Percentiles rank a stretch among this genome's conserved stretches.
Evolutionary conservation across 2,797 vertebrate species (phyloP).

Genomic region (Tamandua tetradactyla): DNA sequence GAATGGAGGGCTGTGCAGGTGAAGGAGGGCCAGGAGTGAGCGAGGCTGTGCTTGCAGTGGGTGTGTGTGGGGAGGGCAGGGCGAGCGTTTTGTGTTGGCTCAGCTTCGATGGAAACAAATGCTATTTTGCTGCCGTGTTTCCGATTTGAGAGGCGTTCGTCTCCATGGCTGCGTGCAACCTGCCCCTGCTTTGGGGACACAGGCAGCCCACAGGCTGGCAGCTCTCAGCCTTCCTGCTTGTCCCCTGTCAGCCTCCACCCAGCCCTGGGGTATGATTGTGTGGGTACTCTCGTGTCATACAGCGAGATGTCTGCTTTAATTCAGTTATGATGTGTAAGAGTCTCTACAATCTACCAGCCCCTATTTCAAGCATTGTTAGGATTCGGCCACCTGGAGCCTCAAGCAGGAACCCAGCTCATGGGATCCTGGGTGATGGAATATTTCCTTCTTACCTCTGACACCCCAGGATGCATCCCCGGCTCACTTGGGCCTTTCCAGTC

Average conservation of each 20-base stretch:
- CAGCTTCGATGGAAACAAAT: background rate
- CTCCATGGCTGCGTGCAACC: constrained; percentile 2
- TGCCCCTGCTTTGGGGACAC: background rate
- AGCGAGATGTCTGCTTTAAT: background rate
- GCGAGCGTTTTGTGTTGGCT: background rate
- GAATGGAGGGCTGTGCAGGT: constrained; percentile 7
- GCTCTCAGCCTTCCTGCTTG: background rate
- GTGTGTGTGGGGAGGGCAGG: background rate
- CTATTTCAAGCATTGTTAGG: background rate
- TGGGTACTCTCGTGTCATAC: background rate
- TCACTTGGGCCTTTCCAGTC: background rate
- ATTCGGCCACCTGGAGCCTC: background rate
- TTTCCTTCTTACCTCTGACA: background rate
- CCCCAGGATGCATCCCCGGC: rapidly evolving
- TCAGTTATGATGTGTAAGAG: background rate
- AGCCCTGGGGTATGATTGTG: background rate
- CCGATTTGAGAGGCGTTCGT: background rate
- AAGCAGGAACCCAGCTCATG: background rate
- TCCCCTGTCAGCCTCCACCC: background rate
- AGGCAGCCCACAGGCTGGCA: background rate
- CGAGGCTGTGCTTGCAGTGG: background rate
- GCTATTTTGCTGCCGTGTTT: background rate
- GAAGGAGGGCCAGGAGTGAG: background rate
- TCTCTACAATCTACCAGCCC: background rate
- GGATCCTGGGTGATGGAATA: background rate